These are phyloP conservation scores for Ctenopoma multispine DNA, from an alignment of 2,797 vertebrate genomes.

Conservation along the genomic window DNA sequence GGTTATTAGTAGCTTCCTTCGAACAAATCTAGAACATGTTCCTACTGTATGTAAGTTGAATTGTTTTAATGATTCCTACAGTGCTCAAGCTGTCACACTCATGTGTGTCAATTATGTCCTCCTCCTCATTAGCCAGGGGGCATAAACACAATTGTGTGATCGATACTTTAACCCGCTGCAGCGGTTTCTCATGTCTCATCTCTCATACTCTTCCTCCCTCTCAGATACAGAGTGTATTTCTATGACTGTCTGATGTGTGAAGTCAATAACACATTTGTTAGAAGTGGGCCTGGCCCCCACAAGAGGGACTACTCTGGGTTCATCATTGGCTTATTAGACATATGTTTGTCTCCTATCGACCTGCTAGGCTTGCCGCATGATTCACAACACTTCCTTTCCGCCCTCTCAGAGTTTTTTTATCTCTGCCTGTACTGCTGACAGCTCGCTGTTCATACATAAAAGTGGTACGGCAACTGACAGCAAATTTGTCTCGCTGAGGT, in stretches of 20 bases:
- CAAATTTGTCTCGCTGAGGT: constrained; percentile 70
- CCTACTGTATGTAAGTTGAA: constrained; percentile 18
- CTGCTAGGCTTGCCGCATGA: constrained; percentile 50
- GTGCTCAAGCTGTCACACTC: constrained; percentile 45
- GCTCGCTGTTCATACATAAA: constrained; percentile 63
- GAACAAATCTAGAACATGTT: constrained; percentile 29
- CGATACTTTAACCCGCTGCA: constrained; percentile 58
- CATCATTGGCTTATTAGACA: constrained; percentile 80
- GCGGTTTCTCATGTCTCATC: constrained; percentile 48
- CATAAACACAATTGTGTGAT: constrained; percentile 50
- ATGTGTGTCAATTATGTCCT: constrained; percentile 56
- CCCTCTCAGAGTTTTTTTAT: constrained; percentile 35
- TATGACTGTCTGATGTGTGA: constrained; percentile 59
- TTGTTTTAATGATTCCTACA: constrained; percentile 49
- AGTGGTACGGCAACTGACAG: constrained; percentile 60
- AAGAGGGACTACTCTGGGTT: constrained; percentile 71
- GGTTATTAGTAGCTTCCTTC: constrained; percentile 15
- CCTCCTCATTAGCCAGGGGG: constrained; percentile 48
- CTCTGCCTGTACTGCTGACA: constrained; percentile 48
- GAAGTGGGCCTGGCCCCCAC: constrained; percentile 48
- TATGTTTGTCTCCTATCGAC: constrained; percentile 76
- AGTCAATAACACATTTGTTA: constrained; percentile 81
- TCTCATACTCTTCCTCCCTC: constrained; percentile 32
- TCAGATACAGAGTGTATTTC: constrained; percentile 48
- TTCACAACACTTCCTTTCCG: constrained; percentile 31